Evolutionary conservation across 2,888 invertebrate species (phyloP).

Genomic region (Cataglyphis rosenhaueri): DNA sequence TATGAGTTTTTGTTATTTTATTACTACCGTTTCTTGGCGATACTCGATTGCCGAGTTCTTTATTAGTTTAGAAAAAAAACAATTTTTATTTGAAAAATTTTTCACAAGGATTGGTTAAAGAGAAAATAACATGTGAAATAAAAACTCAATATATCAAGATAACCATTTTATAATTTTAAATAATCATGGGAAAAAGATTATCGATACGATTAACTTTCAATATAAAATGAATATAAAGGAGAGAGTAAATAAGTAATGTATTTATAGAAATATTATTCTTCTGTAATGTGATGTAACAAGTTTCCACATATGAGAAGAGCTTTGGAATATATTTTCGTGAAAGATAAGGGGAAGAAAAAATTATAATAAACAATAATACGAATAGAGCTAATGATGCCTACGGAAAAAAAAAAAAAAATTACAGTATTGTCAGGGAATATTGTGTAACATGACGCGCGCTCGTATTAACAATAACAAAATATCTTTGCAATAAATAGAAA

Average conservation of each 20-base stretch:
- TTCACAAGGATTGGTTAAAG: constrained; percentile 35
- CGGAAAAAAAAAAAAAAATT: constrained; percentile 59
- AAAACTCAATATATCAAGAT: constrained; percentile 27
- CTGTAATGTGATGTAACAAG: background rate
- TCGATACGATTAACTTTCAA: background rate
- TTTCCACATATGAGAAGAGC: background rate
- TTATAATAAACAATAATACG: background rate
- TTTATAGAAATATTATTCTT: constrained; percentile 52
- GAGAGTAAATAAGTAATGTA: constrained; percentile 39
- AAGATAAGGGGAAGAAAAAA: constrained; percentile 9
- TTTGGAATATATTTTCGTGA: background rate
- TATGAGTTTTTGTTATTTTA: constrained; percentile 50
- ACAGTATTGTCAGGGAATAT: background rate
- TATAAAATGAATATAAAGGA: background rate
- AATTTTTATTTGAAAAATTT: constrained; percentile 29
- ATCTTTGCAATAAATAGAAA: constrained; percentile 34
- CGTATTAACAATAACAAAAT: constrained; percentile 67
- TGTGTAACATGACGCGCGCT: background rate
- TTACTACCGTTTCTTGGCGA: constrained; percentile 48
- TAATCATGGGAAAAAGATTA: constrained; percentile 38
- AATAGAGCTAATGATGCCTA: constrained; percentile 46
- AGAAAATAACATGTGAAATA: constrained; percentile 47
- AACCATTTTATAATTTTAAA: constrained; percentile 18
- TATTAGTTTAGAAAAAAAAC: constrained; percentile 57
- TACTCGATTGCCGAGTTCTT: constrained; percentile 75